phyloP scores from a whole-genome alignment of 2,113 vertebrate species.

The Eclectus roratus region DNA sequence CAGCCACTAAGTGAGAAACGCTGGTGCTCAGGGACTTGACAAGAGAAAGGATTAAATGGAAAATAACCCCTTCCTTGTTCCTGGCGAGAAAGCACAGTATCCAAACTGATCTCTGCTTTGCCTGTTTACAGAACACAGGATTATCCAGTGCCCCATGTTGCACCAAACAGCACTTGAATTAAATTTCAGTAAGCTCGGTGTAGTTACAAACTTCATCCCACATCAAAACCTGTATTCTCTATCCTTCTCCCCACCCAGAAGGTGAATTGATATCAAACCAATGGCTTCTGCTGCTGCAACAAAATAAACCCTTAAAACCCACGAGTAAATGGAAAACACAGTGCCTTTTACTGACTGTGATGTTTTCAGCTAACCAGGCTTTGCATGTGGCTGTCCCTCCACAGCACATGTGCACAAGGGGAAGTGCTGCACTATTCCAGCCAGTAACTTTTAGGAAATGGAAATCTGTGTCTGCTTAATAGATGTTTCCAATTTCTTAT shows the following conservation, averaged over 20 bases:
- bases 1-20: neutral
- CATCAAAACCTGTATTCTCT: slow-evolving; percentile 11
- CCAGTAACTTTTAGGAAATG: slow-evolving; percentile 57
- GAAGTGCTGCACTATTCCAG: neutral
- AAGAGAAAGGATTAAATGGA: neutral
- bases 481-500: slow-evolving; percentile 69
- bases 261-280: slow-evolving; percentile 65
- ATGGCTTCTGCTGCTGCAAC: slow-evolving; percentile 47
- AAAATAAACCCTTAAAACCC: slow-evolving; percentile 65
- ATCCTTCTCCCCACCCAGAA: slow-evolving; percentile 48
- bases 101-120: neutral
- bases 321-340: slow-evolving; percentile 66
- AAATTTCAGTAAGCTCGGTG: neutral
- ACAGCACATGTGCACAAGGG: neutral
- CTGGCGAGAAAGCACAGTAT: neutral
- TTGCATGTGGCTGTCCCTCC: neutral
- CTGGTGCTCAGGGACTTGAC: neutral
- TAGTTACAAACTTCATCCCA: slow-evolving; percentile 30
- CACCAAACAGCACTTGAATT: neutral
- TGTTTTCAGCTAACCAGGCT: slow-evolving; percentile 67
- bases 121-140: neutral
- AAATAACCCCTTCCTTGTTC: neutral
- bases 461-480: slow-evolving; percentile 65
- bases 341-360: slow-evolving; percentile 67
- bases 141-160: neutral